Percentiles rank a stretch among this genome's conserved stretches.
Evolutionary conservation across 2,797 vertebrate species (phyloP).

Genomic region (Onychomys arenicola): DNA sequence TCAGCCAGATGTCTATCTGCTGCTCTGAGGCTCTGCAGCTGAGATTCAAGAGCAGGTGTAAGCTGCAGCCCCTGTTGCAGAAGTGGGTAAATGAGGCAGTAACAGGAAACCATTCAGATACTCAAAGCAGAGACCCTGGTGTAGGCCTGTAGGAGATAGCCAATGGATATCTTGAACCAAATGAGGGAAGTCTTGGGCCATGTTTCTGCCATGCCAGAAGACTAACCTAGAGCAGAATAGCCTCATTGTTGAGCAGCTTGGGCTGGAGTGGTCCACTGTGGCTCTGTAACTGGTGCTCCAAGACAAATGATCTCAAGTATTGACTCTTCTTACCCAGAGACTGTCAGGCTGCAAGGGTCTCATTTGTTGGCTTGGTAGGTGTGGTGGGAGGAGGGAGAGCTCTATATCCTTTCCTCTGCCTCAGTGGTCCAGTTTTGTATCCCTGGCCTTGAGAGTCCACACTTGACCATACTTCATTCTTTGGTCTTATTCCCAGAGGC

Average conservation of each 20-base stretch:
- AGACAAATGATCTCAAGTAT: background rate
- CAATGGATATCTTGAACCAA: background rate
- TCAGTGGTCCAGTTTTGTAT: background rate
- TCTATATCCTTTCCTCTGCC: background rate
- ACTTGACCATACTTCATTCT: background rate
- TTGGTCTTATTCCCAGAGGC: background rate
- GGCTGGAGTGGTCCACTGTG: background rate
- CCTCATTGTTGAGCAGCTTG: background rate
- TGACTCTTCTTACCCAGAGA: background rate
- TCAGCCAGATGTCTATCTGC: background rate
- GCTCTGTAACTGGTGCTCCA: background rate
- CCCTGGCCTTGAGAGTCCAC: background rate
- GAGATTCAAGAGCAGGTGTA: background rate
- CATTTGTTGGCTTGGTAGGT: background rate
- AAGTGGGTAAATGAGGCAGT: background rate
- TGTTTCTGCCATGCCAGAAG: background rate
- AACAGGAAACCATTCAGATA: background rate
- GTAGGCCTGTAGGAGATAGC: background rate
- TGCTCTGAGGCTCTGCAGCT: background rate
- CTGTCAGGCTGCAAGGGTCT: background rate
- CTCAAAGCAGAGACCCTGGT: background rate
- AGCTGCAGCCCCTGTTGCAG: background rate
- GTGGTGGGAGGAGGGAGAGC: background rate
- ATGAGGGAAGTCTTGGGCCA: background rate
- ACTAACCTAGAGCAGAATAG: background rate